phyloP scores from a whole-genome alignment of 2,888 invertebrate species.

The Unio pictorum region DNA sequence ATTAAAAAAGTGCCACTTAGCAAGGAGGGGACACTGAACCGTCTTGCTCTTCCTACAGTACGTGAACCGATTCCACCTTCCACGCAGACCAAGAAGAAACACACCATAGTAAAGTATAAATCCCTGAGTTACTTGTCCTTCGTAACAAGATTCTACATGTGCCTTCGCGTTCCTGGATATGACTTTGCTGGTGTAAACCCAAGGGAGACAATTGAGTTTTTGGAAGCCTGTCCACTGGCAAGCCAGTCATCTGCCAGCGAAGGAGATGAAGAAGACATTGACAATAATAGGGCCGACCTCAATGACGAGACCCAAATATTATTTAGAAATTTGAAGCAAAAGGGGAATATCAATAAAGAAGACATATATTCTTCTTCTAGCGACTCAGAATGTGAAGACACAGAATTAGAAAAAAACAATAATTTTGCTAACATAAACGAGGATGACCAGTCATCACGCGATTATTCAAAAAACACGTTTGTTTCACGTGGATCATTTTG shows the following conservation, averaged over 20 bases:
- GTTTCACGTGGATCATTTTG: no score
- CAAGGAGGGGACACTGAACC: constrained; percentile 24
- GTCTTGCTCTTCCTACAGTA: constrained; percentile 2
- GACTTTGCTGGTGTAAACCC: constrained; percentile 40
- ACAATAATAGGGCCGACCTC: constrained; percentile 7
- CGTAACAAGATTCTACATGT: constrained; percentile 55
- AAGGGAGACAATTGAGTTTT: constrained; percentile 25
- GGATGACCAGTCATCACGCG: no score
- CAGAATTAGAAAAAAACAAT: no score
- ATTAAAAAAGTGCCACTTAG: constrained; percentile 48
- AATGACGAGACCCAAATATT: constrained; percentile 4
- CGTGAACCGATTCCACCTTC: constrained; percentile 10
- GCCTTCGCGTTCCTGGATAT: constrained; percentile 41
- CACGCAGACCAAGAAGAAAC: constrained; percentile 12
- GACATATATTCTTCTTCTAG: not conserved
- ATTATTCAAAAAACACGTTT: no score
- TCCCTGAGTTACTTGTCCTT: constrained; percentile 55
- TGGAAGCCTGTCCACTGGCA: constrained; percentile 15
- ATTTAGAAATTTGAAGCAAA: not conserved
- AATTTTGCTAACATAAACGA: no score
- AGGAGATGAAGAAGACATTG: constrained; percentile 5
- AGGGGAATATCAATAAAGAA: not conserved
- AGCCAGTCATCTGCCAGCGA: constrained; percentile 6
- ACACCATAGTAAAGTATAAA: constrained; percentile 25
- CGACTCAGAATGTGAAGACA: constrained; percentile 1